Evolutionary conservation across 2,113 vertebrate species (phyloP).

Genomic region (Oreochromis tanganicae): DNA sequence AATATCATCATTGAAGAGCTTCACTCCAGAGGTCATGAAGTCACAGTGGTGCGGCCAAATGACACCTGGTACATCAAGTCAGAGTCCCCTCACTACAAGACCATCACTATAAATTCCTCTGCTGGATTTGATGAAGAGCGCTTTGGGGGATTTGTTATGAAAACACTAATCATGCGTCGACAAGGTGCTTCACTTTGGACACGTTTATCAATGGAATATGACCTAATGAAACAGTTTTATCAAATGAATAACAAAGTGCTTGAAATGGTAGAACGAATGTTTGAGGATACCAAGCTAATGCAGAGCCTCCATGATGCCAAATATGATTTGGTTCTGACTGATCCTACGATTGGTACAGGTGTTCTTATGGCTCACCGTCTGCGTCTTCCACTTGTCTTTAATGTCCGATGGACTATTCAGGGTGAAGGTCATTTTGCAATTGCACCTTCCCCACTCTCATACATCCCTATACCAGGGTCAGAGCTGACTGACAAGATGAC

Average conservation of each 20-base stretch:
- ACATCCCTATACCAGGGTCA: slow-evolving; percentile 7
- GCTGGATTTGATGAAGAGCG: no score
- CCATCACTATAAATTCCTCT: slow-evolving; percentile 23
- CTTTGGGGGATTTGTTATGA: not conserved
- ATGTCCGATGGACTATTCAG: slow-evolving; percentile 50
- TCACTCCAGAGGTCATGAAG: slow-evolving; percentile 46
- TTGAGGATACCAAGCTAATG: slow-evolving; percentile 41
- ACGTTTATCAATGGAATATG: not conserved
- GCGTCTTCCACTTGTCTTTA: slow-evolving; percentile 51
- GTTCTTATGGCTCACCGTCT: slow-evolving; percentile 30
- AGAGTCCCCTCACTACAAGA: slow-evolving; percentile 34
- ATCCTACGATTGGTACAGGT: slow-evolving; percentile 24
- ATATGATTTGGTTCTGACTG: slow-evolving; percentile 51
- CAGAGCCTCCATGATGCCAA: slow-evolving; percentile 14
- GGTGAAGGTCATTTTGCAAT: slow-evolving; percentile 38
- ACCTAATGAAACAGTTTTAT: not conserved
- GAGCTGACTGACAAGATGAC: slow-evolving; percentile 57
- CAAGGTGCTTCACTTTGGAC: slow-evolving; percentile 11
- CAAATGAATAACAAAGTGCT: not conserved
- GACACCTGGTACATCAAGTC: slow-evolving; percentile 53
- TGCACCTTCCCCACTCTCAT: slow-evolving; percentile 47
- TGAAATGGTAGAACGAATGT: not conserved
- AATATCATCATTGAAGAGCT: slow-evolving; percentile 50
- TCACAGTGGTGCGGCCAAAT: slow-evolving; percentile 29
- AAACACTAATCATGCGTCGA: not conserved